Evolutionary conservation across 2,113 vertebrate species (phyloP), one percentile per base, ranked within the genome.

Genomic region (Myrmophylax atrothorax): DNA sequence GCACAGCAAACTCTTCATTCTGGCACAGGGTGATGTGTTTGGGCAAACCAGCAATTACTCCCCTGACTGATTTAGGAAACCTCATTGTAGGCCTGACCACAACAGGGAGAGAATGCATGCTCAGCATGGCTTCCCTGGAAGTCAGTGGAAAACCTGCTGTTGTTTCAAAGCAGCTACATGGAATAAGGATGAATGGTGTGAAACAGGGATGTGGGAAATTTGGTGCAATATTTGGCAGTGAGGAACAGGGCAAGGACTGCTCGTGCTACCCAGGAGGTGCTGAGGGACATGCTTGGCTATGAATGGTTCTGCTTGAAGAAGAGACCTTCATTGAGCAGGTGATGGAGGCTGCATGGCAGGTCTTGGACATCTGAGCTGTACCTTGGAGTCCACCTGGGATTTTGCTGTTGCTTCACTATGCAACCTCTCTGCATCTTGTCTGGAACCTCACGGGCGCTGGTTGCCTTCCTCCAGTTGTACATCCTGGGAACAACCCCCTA

Each of bases 401-500:
- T 73, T 69, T 0, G 0, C 25, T 26, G 22, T 46, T 10, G 35
- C 22, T 89, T 78, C 0, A 0, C 38, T 59, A 6, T 2, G 1
- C 15, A 22, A 28, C 59, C 38, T 78, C 35, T 69, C 12, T 1
- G 1, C 35, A 33, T 37, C 40, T 40, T 40, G 4, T 20, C 31
- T 18, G 55, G 46, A 83, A 66, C 64, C 40, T 53, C 28, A 31
- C 0, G 1, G 75, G 66, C 2, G 1, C 33, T 0, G 1, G 46
- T n/a, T 69, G 50, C 1, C 0, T 52, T 40, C 44, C 40, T 89
- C 31, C 40, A 31, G 59, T 11, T 58, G 23, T 53, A 35, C 38
- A 18, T 38, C 38, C 50, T 1, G 0, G 44, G 56, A 79, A 22
- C 18, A 59, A 18, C 7, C n/a, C 37, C 50, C 66, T 40, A 6